phyloP scores from a whole-genome alignment of 2,113 vertebrate species.

The Martes martes region DNA sequence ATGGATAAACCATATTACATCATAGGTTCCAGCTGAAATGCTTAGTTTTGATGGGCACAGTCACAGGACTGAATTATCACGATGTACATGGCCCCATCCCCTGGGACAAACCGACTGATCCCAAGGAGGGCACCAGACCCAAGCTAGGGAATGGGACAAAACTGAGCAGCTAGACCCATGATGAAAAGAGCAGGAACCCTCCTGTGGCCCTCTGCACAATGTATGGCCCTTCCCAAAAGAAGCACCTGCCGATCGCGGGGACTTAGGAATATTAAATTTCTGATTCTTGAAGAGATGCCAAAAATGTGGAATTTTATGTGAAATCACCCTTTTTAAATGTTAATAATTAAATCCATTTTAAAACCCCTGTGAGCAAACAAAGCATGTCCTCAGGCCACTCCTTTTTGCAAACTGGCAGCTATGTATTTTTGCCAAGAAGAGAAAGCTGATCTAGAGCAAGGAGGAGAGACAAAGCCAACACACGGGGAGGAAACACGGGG shows the following conservation, averaged over 20 bases:
- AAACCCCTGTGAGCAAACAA: slow-evolving; percentile 27
- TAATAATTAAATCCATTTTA: slow-evolving; percentile 3
- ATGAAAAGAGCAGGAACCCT: neutral
- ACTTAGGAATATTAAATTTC: neutral
- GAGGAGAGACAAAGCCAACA: neutral
- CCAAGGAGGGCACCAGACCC: neutral
- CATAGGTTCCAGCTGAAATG: neutral
- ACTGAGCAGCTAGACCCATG: neutral
- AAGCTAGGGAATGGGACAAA: neutral
- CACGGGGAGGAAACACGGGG: neutral
- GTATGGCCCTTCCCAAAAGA: neutral
- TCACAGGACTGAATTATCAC: neutral
- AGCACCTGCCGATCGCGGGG: neutral
- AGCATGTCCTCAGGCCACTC: neutral
- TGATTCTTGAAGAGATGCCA: neutral
- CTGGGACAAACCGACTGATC: neutral
- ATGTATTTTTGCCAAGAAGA: neutral
- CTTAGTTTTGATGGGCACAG: neutral
- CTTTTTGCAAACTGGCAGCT: neutral
- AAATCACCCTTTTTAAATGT: slow-evolving; percentile 3
- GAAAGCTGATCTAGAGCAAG: neutral
- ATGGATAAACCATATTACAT: neutral
- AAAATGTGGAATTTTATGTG: slow-evolving; percentile 22
- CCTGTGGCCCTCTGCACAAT: neutral
- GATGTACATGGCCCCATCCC: neutral